Evolutionary conservation across 2,797 vertebrate genomes (phyloP).

Genomic region (Eulemur rubriventer): DNA sequence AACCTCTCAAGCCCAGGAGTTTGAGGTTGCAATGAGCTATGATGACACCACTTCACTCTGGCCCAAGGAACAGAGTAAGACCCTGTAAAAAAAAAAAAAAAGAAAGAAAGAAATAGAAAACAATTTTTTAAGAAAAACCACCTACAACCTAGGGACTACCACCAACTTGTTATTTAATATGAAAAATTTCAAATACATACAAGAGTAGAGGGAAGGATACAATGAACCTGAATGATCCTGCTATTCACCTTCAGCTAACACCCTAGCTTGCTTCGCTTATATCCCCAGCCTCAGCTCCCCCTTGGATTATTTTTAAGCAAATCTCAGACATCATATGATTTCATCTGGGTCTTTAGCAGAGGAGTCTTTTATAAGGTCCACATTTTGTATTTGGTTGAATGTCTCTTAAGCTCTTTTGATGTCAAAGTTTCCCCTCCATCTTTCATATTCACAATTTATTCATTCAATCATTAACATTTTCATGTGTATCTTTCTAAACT

Average conservation of each 20-base stretch:
- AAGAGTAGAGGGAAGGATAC: neutral
- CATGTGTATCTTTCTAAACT: slow-evolving; percentile 1
- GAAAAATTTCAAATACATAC: neutral
- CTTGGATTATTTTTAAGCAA: neutral
- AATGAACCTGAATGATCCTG: neutral
- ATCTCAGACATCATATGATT: neutral
- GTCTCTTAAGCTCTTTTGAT: neutral
- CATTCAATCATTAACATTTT: neutral
- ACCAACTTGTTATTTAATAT: neutral
- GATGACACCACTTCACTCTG: neutral
- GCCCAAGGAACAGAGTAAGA: neutral
- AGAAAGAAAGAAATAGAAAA: neutral
- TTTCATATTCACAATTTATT: slow-evolving; percentile 6
- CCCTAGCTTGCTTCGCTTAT: neutral
- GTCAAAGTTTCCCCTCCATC: neutral
- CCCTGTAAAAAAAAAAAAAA: neutral
- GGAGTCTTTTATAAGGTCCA: neutral
- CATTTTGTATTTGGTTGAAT: neutral
- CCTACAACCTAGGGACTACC: neutral
- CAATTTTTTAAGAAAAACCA: neutral
- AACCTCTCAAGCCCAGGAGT: neutral
- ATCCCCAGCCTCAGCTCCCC: neutral
- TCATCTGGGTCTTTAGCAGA: neutral
- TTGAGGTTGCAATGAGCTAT: neutral
- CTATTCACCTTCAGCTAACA: neutral